phyloP scores from a whole-genome alignment of 2,113 vertebrate species.

The Gorilla gorilla region DNA sequence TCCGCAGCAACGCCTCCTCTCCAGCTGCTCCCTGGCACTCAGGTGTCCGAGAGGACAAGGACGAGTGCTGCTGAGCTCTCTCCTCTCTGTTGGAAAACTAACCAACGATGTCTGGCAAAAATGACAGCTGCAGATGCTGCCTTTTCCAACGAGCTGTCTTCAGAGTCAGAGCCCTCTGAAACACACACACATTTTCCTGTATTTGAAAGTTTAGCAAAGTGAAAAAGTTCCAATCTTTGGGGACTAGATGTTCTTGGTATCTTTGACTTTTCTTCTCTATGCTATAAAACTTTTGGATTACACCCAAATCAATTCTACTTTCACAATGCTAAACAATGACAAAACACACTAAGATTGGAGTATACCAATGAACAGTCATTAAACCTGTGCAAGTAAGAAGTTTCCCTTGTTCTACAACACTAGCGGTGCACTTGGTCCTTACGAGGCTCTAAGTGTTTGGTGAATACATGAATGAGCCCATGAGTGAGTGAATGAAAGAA shows the following conservation, averaged over 20 bases:
- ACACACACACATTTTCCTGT: background rate
- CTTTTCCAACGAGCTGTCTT: background rate
- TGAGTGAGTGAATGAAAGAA: background rate
- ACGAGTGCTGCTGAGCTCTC: background rate
- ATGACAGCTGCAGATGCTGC: background rate
- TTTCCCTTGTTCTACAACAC: background rate
- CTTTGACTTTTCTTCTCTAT: background rate
- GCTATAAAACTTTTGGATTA: background rate
- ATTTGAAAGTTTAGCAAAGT: background rate
- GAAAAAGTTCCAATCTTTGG: background rate
- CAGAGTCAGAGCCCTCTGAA: background rate
- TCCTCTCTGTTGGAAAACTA: background rate
- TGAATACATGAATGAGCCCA: background rate
- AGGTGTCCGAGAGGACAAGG: background rate
- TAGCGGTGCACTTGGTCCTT: fast-evolving
- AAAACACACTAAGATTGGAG: background rate
- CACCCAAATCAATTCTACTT: background rate
- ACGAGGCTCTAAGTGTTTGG: background rate
- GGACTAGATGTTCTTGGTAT: background rate
- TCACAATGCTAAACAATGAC: background rate
- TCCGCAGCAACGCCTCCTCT: background rate
- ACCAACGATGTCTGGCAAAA: background rate
- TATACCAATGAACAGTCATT: background rate
- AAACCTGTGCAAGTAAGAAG: background rate
- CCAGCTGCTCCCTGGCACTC: background rate